Evolutionary conservation across 2,797 vertebrate genomes (phyloP), one percentile per base, ranked within the genome.

Genomic region (Pelobates cultripes): DNA sequence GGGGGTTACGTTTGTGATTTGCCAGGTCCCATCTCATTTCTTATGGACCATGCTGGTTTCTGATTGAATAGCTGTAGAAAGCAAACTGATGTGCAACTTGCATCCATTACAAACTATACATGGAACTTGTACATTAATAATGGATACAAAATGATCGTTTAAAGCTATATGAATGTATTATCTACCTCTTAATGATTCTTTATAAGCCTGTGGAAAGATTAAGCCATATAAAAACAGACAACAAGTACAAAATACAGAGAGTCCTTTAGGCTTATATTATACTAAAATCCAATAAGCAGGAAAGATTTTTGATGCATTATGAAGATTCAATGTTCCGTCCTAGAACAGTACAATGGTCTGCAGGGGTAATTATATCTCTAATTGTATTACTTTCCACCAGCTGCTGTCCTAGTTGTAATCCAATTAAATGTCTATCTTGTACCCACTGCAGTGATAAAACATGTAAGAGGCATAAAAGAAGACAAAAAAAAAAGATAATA

Each of bases 381-480:
- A 89, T 84, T 89, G 87, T 86, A 86, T 91, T 91, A 89, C 73
- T 77, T 87, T 87, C 88, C 89, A 88, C 43, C 87, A 88, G 74
- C 71, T 87, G 86, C 82, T 89, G 88, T 88, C 75, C 74, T 88
- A 87, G 87, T 75, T 86, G 45, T 79, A 89, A 90, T 84, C 41
- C 66, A 79, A 88, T 89, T 87, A 86, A 90, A 89, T 76, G 51
- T 13, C 41, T 0, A 4, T 74, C 84, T 63, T 74, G 60, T 51
- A 85, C 86, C 70, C 77, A 85, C 57, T 67, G 75, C 44, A 88
- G 74, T 14, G 44, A 84, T 83, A 88, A 86, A 45, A 73, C 73
- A 84, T 80, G 73, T 61, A 51, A 72, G 44, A 63, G 28, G 44
- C 43, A 79, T 40, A 75, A 74, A 44, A 41, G 7, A 71, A 28